phyloP scores from a whole-genome alignment of 2,797 vertebrate species.

The Enteromius radiatus region DNA sequence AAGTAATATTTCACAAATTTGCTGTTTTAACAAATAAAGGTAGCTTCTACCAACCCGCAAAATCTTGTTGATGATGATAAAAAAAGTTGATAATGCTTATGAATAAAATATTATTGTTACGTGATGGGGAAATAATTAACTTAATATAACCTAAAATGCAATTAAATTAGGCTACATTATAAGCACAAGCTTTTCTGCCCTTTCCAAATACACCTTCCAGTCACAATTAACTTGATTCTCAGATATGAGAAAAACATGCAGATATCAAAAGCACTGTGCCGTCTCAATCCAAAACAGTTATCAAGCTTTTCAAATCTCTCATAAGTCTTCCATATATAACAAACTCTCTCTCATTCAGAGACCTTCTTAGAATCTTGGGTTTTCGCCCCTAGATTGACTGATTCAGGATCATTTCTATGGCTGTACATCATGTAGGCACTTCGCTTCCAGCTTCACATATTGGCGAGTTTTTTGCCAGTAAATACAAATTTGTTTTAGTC shows the following conservation, averaged over 20 bases:
- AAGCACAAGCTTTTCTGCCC: slow-evolving; percentile 10
- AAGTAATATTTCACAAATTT: not conserved
- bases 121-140: not conserved
- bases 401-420: not conserved
- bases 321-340: not conserved
- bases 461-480: not conserved
- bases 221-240: slow-evolving; percentile 36
- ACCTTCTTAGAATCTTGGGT: not conserved
- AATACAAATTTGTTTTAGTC: not conserved
- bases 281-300: slow-evolving; percentile 14
- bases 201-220: slow-evolving; percentile 25
- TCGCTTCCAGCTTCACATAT: not conserved
- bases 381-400: not conserved
- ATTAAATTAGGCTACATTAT: slow-evolving; percentile 8
- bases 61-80: not conserved
- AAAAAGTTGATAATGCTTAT: not conserved
- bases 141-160: not conserved
- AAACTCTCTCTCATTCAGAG: not conserved
- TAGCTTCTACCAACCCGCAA: not conserved
- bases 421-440: not conserved
- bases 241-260: slow-evolving; percentile 23
- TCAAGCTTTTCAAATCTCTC: not conserved
- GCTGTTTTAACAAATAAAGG: not conserved
- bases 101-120: not conserved
- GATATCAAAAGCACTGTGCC: slow-evolving; percentile 17